phyloP scores from a whole-genome alignment of 2,113 vertebrate genomes.

The Neogale vison region DNA sequence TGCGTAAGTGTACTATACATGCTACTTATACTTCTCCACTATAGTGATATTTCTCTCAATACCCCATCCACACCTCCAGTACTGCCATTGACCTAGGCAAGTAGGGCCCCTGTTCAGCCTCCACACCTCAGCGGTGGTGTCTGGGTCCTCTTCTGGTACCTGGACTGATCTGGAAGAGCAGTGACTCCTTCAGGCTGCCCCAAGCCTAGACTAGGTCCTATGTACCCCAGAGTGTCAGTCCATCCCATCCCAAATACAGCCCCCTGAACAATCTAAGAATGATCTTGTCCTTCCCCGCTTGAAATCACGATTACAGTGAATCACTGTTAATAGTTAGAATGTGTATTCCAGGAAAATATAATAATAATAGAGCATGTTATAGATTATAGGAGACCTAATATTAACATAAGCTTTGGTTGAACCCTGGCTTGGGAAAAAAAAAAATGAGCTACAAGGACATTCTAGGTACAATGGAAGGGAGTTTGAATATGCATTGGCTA shows the following conservation, averaged over 20 bases:
- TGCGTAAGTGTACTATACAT: not conserved
- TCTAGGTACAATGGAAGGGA: not conserved
- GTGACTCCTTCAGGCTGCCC: not conserved
- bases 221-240: not conserved
- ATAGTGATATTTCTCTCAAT: not conserved
- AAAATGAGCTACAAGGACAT: not conserved
- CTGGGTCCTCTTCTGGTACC: not conserved
- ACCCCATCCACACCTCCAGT: not conserved
- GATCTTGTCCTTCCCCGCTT: not conserved
- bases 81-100: not conserved
- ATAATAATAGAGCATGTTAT: not conserved
- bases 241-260: not conserved
- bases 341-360: not conserved
- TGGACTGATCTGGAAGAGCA: not conserved
- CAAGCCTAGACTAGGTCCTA: not conserved
- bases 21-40: not conserved
- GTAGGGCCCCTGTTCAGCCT: not conserved
- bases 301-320: not conserved
- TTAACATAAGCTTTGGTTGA: not conserved
- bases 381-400: not conserved
- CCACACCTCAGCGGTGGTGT: not conserved
- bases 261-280: not conserved
- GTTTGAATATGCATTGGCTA: not conserved
- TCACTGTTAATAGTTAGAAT: not conserved
- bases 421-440: not conserved